Evolutionary conservation across 1,140 invertebrate genomes (phyloP).

Genomic region (Scylla paramamosain): DNA sequence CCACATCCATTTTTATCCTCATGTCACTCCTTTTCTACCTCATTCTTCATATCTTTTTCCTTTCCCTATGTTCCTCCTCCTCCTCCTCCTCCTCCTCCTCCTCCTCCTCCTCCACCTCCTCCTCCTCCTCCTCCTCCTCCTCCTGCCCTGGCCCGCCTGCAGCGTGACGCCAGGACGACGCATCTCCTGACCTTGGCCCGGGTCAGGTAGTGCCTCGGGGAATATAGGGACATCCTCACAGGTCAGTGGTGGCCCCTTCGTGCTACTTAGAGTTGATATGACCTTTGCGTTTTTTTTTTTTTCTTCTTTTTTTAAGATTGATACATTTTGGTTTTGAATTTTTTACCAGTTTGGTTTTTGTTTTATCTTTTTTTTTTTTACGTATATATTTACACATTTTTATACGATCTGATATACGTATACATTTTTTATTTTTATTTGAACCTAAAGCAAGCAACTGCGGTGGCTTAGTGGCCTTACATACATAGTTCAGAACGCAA

Average conservation of each 20-base stretch:
- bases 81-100: not conserved
- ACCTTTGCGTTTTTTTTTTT: slow-evolving; percentile 9
- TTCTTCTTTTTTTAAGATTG: not conserved
- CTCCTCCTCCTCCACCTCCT: slow-evolving; percentile 28
- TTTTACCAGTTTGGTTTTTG: not conserved
- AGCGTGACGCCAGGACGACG: slow-evolving; percentile 47
- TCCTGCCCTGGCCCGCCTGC: not conserved
- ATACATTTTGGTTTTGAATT: not conserved
- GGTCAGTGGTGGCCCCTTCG: slow-evolving; percentile 58
- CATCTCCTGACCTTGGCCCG: slow-evolving; percentile 54
- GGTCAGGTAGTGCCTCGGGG: slow-evolving; percentile 70
- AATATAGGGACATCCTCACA: slow-evolving; percentile 68
- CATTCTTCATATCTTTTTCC: not conserved
- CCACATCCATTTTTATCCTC: slow-evolving; percentile 10
- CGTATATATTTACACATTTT: too few relatives aligned
- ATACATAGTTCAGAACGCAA: not conserved
- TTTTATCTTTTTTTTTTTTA: not conserved
- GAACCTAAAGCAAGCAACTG: not conserved
- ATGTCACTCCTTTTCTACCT: not conserved
- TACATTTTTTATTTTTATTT: not conserved
- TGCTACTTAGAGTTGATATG: not conserved
- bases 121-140: slow-evolving; percentile 10
- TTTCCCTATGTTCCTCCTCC: not conserved
- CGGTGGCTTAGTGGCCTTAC: not conserved
- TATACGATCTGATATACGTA: too few relatives aligned